Percentiles rank a stretch among this genome's conserved stretches.
These are phyloP conservation scores for Digitonthophagus gazella DNA, from an alignment of 2,888 invertebrate genomes.

Conservation along the genomic window DNA sequence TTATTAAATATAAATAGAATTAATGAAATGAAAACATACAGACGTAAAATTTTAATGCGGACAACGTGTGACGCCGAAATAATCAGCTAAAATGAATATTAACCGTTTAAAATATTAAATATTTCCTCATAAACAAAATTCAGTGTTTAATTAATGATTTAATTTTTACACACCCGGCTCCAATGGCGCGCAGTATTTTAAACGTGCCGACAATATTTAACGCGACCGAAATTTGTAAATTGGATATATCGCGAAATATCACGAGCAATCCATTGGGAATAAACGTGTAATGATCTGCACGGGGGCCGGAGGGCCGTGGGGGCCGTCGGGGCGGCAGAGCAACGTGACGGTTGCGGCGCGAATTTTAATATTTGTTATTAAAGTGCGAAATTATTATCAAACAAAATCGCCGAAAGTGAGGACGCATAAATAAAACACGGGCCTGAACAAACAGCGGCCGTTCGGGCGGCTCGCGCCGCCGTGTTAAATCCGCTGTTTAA, in stretches of 20 bases:
- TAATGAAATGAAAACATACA: background rate
- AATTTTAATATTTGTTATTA: conserved; percentile 16
- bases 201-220: conserved; percentile 7
- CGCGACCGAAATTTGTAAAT: conserved; percentile 10
- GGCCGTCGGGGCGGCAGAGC: background rate
- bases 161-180: background rate
- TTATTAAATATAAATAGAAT: no score
- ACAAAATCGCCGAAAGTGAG: conserved; percentile 23
- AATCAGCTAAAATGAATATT: background rate
- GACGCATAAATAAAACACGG: conserved; percentile 36
- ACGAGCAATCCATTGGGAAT: background rate
- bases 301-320: background rate
- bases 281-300: background rate
- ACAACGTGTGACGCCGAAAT: background rate
- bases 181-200: background rate
- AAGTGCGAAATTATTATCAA: conserved; percentile 18
- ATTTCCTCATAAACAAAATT: background rate
- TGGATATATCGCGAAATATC: conserved; percentile 9
- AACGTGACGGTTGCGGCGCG: conserved; percentile 11
- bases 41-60: background rate
- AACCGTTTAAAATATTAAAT: background rate
- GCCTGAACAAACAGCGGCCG: conserved; percentile 37
- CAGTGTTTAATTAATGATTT: background rate
- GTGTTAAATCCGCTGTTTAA: conserved; percentile 39
- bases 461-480: conserved; percentile 27